Conservation (phyloP, 2,113 vertebrate genomes). For the Geococcyx californianus region DNA sequence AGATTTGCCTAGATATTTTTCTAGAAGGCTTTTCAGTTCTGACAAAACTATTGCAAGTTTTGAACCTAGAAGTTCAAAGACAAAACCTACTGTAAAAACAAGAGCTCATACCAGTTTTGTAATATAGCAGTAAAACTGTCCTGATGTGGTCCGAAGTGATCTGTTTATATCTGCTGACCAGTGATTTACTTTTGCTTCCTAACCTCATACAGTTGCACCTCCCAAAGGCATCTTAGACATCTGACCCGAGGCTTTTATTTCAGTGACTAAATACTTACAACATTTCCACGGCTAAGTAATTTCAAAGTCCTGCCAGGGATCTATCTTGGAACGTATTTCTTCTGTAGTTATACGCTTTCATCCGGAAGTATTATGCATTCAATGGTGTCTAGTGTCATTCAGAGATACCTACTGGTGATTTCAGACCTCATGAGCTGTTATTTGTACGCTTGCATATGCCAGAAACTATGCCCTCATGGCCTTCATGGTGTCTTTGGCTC, state of each 20-base stretch:
- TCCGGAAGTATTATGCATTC: constrained; percentile 62
- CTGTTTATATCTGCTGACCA: constrained; percentile 41
- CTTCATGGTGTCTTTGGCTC: background rate
- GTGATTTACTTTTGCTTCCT: constrained; percentile 56
- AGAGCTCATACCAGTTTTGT: background rate
- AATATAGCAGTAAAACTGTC: background rate
- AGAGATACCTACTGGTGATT: constrained; percentile 41
- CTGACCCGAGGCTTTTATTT: constrained; percentile 60
- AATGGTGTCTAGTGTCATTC: constrained; percentile 20
- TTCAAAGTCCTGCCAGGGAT: constrained; percentile 56
- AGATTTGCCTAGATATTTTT: background rate
- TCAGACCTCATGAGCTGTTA: constrained; percentile 34
- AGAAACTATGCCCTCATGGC: constrained; percentile 48
- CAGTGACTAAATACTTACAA: constrained; percentile 41
- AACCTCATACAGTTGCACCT: constrained; percentile 45
- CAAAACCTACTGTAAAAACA: background rate
- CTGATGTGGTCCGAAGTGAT: background rate
- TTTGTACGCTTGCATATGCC: constrained; percentile 39
- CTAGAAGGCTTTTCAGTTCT: background rate
- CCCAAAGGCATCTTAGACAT: constrained; percentile 50
- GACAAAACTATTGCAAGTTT: background rate
- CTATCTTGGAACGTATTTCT: constrained; percentile 61
- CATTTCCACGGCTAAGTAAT: constrained; percentile 37
- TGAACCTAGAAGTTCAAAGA: background rate
- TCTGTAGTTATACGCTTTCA: constrained; percentile 44